Percentiles rank a stretch among this genome's conserved stretches.
phyloP scores from a whole-genome alignment of 1,140 invertebrate genomes.

The Bombus sylvicola region DNA sequence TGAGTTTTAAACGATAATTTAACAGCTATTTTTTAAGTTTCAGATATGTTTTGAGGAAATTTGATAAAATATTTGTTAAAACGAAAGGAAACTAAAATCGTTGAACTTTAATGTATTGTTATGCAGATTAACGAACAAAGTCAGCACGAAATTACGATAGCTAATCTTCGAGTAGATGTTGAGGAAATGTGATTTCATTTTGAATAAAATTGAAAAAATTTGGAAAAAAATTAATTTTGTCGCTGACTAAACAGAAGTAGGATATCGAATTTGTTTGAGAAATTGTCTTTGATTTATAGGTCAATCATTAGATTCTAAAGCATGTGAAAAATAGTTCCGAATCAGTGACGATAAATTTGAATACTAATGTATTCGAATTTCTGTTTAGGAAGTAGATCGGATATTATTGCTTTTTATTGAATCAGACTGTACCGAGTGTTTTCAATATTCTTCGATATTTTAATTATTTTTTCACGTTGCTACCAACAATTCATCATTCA shows the following conservation, averaged over 20 bases:
- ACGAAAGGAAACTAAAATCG: too few relatives aligned
- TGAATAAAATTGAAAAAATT: too few relatives aligned
- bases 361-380: not conserved
- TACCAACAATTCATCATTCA: slow-evolving; percentile 1
- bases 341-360: not conserved
- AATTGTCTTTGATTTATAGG: too few relatives aligned
- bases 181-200: too few relatives aligned
- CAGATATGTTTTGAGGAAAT: too few relatives aligned
- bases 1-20: too few relatives aligned
- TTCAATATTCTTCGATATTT: not conserved
- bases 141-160: not conserved
- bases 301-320: too few relatives aligned
- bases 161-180: not conserved
- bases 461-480: not conserved
- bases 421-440: not conserved
- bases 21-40: too few relatives aligned
- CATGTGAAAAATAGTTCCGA: not conserved
- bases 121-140: not conserved
- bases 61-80: too few relatives aligned
- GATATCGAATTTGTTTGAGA: not conserved
- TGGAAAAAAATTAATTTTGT: not conserved
- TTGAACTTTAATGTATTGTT: not conserved
- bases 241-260: not conserved
- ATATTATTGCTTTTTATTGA: not conserved
- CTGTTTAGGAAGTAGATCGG: not conserved